phyloP scores from a whole-genome alignment of 1,140 invertebrate genomes.

The Reticulitermes speratus region DNA sequence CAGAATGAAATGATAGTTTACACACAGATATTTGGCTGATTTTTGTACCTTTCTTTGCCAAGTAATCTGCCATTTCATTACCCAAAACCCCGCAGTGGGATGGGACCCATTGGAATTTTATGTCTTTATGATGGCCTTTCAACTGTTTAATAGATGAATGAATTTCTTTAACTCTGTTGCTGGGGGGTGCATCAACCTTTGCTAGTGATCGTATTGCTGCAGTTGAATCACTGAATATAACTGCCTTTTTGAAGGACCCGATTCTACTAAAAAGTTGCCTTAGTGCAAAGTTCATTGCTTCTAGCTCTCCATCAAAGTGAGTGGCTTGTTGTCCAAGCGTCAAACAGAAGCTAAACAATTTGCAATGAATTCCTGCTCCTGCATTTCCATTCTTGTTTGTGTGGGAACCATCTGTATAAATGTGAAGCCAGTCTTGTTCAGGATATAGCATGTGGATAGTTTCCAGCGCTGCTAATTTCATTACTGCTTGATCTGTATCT shows the following conservation, averaged over 20 bases:
- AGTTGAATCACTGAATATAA: background rate
- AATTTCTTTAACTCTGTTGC: background rate
- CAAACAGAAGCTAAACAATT: background rate
- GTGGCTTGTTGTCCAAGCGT: background rate
- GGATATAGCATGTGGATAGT: background rate
- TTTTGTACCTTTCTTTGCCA: background rate
- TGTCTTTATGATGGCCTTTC: background rate
- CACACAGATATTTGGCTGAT: background rate
- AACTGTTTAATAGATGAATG: background rate
- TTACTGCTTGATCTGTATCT: background rate
- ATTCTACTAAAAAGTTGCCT: background rate
- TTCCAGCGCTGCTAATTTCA: background rate
- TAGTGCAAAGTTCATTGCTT: background rate
- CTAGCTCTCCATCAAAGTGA: background rate
- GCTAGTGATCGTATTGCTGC: background rate
- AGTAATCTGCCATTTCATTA: background rate
- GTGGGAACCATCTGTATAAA: background rate
- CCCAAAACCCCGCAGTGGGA: background rate
- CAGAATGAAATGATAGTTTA: no score
- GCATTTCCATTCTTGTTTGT: background rate
- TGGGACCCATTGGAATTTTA: background rate
- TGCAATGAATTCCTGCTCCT: background rate
- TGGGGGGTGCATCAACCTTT: background rate
- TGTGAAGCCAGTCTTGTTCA: background rate
- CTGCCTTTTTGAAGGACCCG: background rate